These are phyloP conservation scores for Pogonomyrmex barbatus DNA, from an alignment of 1,140 invertebrate species.

Conservation along the genomic window DNA sequence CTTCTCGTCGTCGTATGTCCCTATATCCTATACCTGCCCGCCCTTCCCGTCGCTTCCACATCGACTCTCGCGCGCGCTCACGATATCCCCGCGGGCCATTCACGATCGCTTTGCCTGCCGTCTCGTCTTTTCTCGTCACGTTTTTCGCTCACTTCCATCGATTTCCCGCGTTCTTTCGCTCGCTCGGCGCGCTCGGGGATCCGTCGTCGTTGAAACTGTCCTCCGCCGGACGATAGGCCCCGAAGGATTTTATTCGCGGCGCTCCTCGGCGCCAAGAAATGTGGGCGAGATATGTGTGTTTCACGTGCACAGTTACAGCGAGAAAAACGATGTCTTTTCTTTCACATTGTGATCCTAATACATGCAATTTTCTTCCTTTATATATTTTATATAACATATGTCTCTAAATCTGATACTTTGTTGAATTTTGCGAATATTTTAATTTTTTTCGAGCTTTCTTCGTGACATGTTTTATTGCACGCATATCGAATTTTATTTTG, in stretches of 20 bases:
- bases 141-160: slow-evolving; percentile 59
- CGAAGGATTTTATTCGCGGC: slow-evolving; percentile 42
- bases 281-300: not conserved
- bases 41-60: slow-evolving; percentile 57
- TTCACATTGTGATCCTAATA: slow-evolving; percentile 1
- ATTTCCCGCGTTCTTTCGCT: slow-evolving; percentile 40
- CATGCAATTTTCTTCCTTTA: not conserved
- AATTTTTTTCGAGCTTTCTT: not conserved
- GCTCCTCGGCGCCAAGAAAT: not conserved
- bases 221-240: slow-evolving; percentile 44
- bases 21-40: slow-evolving; percentile 45
- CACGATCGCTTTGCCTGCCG: slow-evolving; percentile 60
- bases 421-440: not conserved
- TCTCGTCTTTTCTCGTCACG: slow-evolving; percentile 56
- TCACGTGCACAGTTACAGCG: slow-evolving; percentile 11
- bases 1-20: slow-evolving; percentile 27
- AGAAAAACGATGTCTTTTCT: slow-evolving; percentile 14
- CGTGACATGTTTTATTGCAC: too few species aligned
- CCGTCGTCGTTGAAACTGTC: slow-evolving; percentile 53
- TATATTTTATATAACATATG: not conserved
- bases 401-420: not conserved
- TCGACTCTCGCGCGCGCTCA: slow-evolving; percentile 51
- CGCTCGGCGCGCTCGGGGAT: slow-evolving; percentile 29
- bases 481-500: not conserved
- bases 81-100: slow-evolving; percentile 72